Evolutionary conservation across 2,797 vertebrate genomes (phyloP), one percentile per base, ranked within the genome.

Genomic region (Eidolon dupreanum): DNA sequence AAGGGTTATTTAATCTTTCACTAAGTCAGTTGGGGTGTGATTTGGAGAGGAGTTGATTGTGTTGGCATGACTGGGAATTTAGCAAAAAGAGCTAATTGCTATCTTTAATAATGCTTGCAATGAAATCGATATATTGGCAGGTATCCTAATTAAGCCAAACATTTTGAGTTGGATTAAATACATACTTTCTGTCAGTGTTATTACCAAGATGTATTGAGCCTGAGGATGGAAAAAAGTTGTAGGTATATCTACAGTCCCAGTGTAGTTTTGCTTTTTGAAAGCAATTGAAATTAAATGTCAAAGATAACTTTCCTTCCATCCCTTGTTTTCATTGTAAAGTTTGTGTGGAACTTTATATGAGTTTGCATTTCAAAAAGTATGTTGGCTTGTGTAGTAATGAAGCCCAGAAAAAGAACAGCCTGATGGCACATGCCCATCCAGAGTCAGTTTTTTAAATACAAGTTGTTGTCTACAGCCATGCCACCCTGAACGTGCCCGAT

Each of bases 1-100:
- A 73, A 59, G 13, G 63, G 49, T 86, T 82, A 66, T 92, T 92
- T 90, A 90, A 94, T 95, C 13, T 82, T 94, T 92, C 59, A 82
- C 92, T 63, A 66, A 71, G 79, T 82, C 22, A 38, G 7, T 43
- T 36, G 11, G 28, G 7, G 26, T 77, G 61, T 75, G 75, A 84
- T 85, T 57, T 96, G 79, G 75, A 92, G 68, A 90, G 19, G 3
- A n/a, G 31, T 41, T 88, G 90, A 79, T 46, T 77, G 22, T 68
- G 49, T 77, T 86, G 70, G 63, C n/a, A 16, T 46, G 17, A 51
- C 17, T 38, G 92, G 49, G 28, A 82, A 82, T 82, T 53, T 74
- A 53, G 16, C 73, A 92, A 92, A 86, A 73, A 57, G 59, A 83
- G 24, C 38, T 57, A 49, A 68, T 66, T 61, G n/a, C 59, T 91